Conservation (phyloP, 2,797 vertebrate genomes). For the Eupleurogrammus muticus region DNA sequence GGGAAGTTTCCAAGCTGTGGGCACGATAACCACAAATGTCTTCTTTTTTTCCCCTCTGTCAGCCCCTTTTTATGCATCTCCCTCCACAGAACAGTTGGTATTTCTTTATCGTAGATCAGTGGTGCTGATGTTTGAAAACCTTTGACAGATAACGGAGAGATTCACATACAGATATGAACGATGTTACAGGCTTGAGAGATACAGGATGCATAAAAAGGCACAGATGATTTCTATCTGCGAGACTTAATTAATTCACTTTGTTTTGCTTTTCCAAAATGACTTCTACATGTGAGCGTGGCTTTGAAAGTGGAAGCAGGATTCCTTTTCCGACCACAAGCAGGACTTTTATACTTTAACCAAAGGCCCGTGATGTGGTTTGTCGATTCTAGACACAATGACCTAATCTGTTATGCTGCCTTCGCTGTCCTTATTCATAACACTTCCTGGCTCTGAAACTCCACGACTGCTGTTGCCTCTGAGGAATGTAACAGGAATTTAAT, state of each 20-base stretch:
- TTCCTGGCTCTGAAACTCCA: slow-evolving; percentile 36
- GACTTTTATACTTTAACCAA: slow-evolving; percentile 21
- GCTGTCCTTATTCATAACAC: slow-evolving; percentile 41
- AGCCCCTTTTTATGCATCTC: background rate
- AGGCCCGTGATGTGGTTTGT: slow-evolving; percentile 52
- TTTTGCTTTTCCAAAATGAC: slow-evolving; percentile 53
- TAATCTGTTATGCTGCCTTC: slow-evolving; percentile 52
- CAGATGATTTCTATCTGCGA: slow-evolving; percentile 32
- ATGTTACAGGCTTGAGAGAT: slow-evolving; percentile 4
- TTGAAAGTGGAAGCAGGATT: slow-evolving; percentile 43
- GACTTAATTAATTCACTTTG: slow-evolving; percentile 47
- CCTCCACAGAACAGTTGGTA: slow-evolving; percentile 13
- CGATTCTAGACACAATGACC: slow-evolving; percentile 55
- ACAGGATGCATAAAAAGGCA: slow-evolving; percentile 39
- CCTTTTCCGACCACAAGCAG: slow-evolving; percentile 48
- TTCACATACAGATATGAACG: slow-evolving; percentile 24
- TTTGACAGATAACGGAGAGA: slow-evolving; percentile 43
- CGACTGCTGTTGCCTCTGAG: slow-evolving; percentile 46
- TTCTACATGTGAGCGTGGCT: slow-evolving; percentile 34
- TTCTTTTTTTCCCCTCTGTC: background rate
- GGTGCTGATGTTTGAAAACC: slow-evolving; percentile 43
- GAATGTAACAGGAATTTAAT: slow-evolving; percentile 59
- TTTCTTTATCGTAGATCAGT: slow-evolving; percentile 51
- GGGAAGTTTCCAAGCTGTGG: slow-evolving; percentile 24
- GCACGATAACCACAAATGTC: slow-evolving; percentile 12